Evolutionary conservation across 2,113 vertebrate genomes (phyloP).

Genomic region (Daubentonia madagascariensis): DNA sequence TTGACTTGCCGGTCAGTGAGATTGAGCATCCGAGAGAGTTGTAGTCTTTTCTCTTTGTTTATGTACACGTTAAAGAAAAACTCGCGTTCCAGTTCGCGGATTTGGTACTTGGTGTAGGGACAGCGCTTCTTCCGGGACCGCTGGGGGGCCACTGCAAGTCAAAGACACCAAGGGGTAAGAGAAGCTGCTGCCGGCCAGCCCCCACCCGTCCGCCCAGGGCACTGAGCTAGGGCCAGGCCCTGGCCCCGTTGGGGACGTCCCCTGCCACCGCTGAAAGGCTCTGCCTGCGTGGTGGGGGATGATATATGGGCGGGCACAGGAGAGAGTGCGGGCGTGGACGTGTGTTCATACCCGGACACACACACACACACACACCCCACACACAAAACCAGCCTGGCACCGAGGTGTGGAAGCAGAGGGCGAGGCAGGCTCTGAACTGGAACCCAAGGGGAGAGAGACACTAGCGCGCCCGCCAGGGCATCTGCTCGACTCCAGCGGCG

Average conservation of each 20-base stretch:
- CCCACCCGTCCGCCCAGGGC: neutral
- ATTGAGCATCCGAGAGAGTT: constrained; percentile 97
- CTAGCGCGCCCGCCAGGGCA: neutral
- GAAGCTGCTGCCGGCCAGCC: neutral
- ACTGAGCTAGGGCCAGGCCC: constrained; percentile 45
- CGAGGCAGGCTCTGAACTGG: neutral
- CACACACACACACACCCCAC: constrained; percentile 39
- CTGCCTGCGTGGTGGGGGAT: constrained; percentile 66
- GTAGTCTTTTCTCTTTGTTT: constrained; percentile 99
- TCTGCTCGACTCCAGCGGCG: constrained; percentile 14
- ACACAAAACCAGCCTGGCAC: neutral
- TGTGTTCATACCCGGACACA: constrained; percentile 53
- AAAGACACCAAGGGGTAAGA: constrained; percentile 71
- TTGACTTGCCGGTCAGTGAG: constrained; percentile 99
- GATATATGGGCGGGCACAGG: constrained; percentile 73
- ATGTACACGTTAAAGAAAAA: constrained; percentile 99
- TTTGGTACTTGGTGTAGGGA: constrained; percentile 99
- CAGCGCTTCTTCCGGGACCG: constrained; percentile 98
- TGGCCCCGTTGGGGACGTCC: constrained; percentile 54
- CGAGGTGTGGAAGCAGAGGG: neutral
- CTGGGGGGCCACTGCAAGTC: constrained; percentile 87
- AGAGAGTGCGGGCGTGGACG: constrained; percentile 58
- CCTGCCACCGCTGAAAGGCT: constrained; percentile 60
- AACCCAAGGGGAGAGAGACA: neutral
- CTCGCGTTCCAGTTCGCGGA: constrained; percentile 99